These are phyloP conservation scores for Bolborhynchus lineola DNA, from an alignment of 2,113 vertebrate genomes.

Conservation along the genomic window DNA sequence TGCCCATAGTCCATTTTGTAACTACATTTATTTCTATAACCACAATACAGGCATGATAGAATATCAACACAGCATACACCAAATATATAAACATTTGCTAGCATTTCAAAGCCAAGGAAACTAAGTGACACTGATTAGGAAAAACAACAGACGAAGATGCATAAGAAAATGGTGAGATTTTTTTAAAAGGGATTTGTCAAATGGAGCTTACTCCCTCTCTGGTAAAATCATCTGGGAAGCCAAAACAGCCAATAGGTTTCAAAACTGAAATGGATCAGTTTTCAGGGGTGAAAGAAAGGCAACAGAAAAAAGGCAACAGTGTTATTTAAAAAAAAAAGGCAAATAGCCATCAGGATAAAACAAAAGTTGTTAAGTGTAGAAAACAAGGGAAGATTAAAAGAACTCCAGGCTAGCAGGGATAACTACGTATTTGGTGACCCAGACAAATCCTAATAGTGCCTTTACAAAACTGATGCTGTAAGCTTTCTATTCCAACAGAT, in stretches of 20 bases:
- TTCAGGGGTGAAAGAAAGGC: not conserved
- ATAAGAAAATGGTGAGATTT: not conserved
- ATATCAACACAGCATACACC: not conserved
- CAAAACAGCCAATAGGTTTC: not conserved
- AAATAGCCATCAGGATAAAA: not conserved
- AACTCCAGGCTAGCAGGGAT: not conserved
- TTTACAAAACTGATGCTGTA: not conserved
- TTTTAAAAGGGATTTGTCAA: not conserved
- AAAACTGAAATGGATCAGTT: not conserved
- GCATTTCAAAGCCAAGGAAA: slow-evolving; percentile 22
- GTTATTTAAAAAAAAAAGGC: not conserved
- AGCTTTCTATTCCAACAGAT: not conserved
- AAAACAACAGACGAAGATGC: slow-evolving; percentile 9
- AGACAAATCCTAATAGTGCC: not conserved
- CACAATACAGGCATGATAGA: not conserved
- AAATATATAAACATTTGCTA: not conserved
- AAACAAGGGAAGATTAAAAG: not conserved
- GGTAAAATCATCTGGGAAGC: not conserved
- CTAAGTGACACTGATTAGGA: not conserved
- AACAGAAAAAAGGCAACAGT: not conserved
- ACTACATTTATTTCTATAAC: not conserved
- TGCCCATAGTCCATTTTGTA: not conserved
- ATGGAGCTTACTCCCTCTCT: not conserved
- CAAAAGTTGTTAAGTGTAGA: not conserved
- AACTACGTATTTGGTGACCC: not conserved